Evolutionary conservation across 2,888 invertebrate genomes (phyloP), one percentile per base, ranked within the genome.

Genomic region (Hyppa rectilinea): DNA sequence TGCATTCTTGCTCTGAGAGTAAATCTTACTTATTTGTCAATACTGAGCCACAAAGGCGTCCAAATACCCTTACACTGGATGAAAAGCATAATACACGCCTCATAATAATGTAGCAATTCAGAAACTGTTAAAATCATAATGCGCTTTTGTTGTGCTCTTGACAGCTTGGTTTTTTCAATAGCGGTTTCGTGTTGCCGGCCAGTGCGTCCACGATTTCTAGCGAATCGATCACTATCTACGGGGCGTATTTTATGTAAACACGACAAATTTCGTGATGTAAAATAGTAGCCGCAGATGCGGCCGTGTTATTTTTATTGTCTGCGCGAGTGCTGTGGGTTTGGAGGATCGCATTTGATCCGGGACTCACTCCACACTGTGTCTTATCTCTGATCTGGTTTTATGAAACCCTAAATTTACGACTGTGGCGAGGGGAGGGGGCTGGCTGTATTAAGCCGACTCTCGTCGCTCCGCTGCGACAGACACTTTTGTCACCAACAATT

Each of bases 341-440:
- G 90, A 93, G 93, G 91, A 89, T 93, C 93, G 93, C 95, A 95
- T 95, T 95, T 94, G 95, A 95, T 95, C 94, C 94, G 95, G 94
- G 94, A 91, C 90, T 93, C 92, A 92, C 93, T 94, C 93, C 92
- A 92, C 95, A 94, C 95, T 95, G 95, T 95, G 95, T 95, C 95
- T 96, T 96, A 96, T 96, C 96, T 96, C 92, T 88, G 90, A 96
- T 96, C 96, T 95, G 95, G 95, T 96, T 95, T 96, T 96, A 96
- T 96, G 95, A 96, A 96, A 95, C 96, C 96, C 96, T 95, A 95
- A 96, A 96, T 96, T 96, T 96, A 96, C 95, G 96, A 95, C 94
- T 95, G 94, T 88, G 94, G 94, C 90, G 87, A 93, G 91, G 95
- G 95, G 94, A 91, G 92, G 94, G 92, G 92, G 94, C 88, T 90